Evolutionary conservation across 2,888 invertebrate species (phyloP), one percentile per base, ranked within the genome.

Genomic region (Allygus modestus): DNA sequence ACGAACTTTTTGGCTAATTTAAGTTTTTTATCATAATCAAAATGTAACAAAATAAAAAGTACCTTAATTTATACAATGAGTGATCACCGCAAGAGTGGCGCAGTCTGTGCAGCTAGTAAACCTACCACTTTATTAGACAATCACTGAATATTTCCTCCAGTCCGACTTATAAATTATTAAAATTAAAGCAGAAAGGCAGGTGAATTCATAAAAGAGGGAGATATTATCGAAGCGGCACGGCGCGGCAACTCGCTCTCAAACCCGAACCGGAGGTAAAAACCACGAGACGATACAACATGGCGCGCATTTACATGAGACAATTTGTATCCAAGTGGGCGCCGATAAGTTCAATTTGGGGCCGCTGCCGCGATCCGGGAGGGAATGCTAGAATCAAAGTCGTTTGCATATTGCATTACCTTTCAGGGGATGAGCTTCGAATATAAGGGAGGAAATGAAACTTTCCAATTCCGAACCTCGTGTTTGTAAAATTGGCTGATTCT

Each of bases 341-440:
- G 75, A 77, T 77, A 77, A 28, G 75, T 77, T 28, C 51, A 77
- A 77, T 77, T 77, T 46, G 43, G 75, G 75, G 65, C 65, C 31
- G 65, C 54, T 54, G 54, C 28, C 65, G 65, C 23, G 58, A 58
- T 58, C 51, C 58, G 37, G 9, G 43, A 23, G 5, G 5, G 37
- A 73, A 73, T 37, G 73, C 7, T 7, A 1, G 46, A 77, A 77
- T 77, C 75, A 51, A 20, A 51, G 46, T 77, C 43, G 43, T 77
- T 77, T 77, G 75, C 75, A 77, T 77, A 77, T 77, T 77, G 43
- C 75, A 77, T 77, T 46, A 28, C 46, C 75, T 77, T 77, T 77
- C 46, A 37, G 71, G 41, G 37, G 71, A 65, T 65, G 65, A 65
- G 31, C 65, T 31, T 65, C 65, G 28, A 65, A 65, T 65, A 65